These are phyloP conservation scores for Caenorhabditis sp. DNA, from an alignment of 2,888 invertebrate genomes.

Conservation along the genomic window DNA sequence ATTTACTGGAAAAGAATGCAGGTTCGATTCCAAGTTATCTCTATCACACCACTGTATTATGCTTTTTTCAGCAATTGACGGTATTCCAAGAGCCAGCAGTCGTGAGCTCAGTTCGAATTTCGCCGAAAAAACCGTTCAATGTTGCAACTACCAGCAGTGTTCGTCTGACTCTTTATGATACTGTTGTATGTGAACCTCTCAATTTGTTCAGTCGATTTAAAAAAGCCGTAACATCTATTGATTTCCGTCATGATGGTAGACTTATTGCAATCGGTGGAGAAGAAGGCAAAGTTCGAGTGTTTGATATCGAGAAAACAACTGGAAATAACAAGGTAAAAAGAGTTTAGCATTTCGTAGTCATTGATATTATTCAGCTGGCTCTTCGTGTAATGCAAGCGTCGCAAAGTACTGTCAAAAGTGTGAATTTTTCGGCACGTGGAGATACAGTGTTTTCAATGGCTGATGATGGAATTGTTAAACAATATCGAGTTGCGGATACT, in stretches of 20 bases:
- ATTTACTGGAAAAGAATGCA: constrained; percentile 88
- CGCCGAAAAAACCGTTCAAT: constrained; percentile 85
- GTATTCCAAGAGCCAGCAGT: constrained; percentile 85
- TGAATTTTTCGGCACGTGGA: constrained; percentile 41
- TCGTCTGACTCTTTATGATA: constrained; percentile 61
- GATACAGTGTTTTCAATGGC: constrained; percentile 54
- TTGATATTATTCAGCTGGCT: constrained; percentile 15
- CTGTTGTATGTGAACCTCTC: constrained; percentile 55
- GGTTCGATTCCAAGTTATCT: constrained; percentile 74
- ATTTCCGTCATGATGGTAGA: constrained; percentile 72
- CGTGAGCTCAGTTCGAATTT: constrained; percentile 89
- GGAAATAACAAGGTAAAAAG: constrained; percentile 76
- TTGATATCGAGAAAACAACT: constrained; percentile 79
- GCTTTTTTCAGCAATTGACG: constrained; percentile 56
- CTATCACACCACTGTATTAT: too few species aligned
- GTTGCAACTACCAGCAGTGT: constrained; percentile 89
- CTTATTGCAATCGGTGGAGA: constrained; percentile 83
- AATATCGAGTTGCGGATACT: constrained; percentile 57
- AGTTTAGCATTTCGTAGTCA: neutral
- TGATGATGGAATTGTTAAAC: constrained; percentile 66
- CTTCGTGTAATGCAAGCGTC: constrained; percentile 48
- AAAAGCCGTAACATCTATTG: constrained; percentile 72
- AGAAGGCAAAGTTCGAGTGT: constrained; percentile 85
- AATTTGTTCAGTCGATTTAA: constrained; percentile 71
- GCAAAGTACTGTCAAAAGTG: constrained; percentile 31